phyloP scores from a whole-genome alignment of 2,113 vertebrate genomes.

The Clarias batrachus region DNA sequence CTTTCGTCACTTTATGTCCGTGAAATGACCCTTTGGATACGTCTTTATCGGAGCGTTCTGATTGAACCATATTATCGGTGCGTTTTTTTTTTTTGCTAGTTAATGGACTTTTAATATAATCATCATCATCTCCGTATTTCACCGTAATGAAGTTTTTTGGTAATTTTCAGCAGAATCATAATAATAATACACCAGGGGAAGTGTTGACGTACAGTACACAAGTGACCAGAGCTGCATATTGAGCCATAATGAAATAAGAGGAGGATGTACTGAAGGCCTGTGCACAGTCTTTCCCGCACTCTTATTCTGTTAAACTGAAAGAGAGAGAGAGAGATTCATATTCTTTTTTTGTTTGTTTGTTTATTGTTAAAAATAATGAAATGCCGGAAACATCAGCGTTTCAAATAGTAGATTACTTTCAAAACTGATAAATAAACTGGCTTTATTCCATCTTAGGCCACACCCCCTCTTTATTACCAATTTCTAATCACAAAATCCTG shows the following conservation, averaged over 20 bases:
- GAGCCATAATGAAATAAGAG: constrained; percentile 27
- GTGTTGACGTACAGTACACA: constrained; percentile 12
- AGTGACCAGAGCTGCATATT: constrained; percentile 27
- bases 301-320: background rate
- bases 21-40: background rate
- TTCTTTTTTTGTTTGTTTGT: background rate
- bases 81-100: background rate
- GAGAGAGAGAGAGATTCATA: background rate
- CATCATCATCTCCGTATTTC: background rate
- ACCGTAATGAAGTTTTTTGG: background rate
- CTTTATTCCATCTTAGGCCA: no score
- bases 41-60: background rate
- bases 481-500: background rate
- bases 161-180: constrained; percentile 3
- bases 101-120: constrained; percentile 31
- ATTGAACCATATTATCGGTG: background rate
- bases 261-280: constrained; percentile 29
- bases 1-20: background rate
- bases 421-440: background rate
- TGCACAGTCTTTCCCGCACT: background rate
- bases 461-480: background rate
- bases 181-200: background rate
- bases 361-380: background rate
- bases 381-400: background rate
- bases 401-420: background rate